Evolutionary conservation across 1,140 invertebrate genomes (phyloP), one percentile per base, ranked within the genome.

Genomic region (Araneus ventricosus): DNA sequence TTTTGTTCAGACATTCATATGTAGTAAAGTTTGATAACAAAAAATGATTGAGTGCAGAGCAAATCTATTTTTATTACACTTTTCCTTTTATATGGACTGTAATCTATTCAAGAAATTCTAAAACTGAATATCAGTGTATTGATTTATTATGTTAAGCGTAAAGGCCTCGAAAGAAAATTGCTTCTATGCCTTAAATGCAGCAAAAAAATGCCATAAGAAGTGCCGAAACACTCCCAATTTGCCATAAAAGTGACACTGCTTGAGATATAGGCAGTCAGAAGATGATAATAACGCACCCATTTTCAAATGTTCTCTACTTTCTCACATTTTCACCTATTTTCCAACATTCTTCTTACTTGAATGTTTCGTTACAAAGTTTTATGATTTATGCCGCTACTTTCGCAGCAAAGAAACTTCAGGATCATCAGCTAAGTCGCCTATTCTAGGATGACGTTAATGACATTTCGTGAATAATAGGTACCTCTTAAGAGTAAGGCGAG

Each of bases 371-470:
- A 45, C 80, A 67, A 85, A 87, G 84, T 70, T 87, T 61, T 88
- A 88, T 88, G 91, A 93, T 93, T 93, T 93, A 93, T 93, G 82
- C 10, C 39, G 22, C 41, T 45, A 70, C 80, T 86, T 61, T 84
- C 37, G 8, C n/a, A 14, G 90, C 85, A 93, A 93, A 93, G 91
- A 87, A 92, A 93, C 22, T 88, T 63, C 85, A 88, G n/a, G 91
- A 93, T 86, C 75, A 87, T 93, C 85, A 88, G 41, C 85, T 80
- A 80, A 93, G 91, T 80, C 63, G n/a, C 67, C 84, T 80, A 93
- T 87, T 88, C 91, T 57, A 75, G 67, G 39, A 14, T 93, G 91
- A 93, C 91, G 91, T 93, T 93, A 93, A 93, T 93, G 91, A 93
- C 70, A 52, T 67, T 87, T 79, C 34, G 84, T 93, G 85, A 93